Conservation (phyloP, 2,113 vertebrate genomes). For the Martes martes region DNA sequence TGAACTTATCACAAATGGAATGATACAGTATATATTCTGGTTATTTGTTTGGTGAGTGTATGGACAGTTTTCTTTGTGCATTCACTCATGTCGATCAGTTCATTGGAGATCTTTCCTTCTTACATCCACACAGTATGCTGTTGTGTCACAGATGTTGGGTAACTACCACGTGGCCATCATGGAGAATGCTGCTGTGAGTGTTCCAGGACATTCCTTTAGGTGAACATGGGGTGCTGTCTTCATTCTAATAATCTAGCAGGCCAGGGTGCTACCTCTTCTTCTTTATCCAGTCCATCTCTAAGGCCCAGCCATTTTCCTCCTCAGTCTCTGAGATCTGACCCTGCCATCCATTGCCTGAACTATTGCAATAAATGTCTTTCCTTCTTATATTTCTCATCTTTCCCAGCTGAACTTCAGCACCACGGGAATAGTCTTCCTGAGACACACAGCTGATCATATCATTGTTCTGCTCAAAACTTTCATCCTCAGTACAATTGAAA, state of each 20-base stretch:
- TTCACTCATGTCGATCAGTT: not conserved
- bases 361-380: not conserved
- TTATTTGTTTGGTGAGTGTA: not conserved
- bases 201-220: not conserved
- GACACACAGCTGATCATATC: not conserved
- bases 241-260: not conserved
- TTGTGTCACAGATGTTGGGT: not conserved
- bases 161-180: not conserved
- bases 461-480: not conserved
- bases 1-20: not conserved
- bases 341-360: not conserved
- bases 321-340: not conserved
- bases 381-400: not conserved
- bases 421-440: not conserved
- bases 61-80: not conserved
- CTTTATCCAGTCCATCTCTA: not conserved
- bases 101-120: not conserved
- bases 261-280: not conserved
- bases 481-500: not conserved
- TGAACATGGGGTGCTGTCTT: not conserved
- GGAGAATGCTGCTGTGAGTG: not conserved
- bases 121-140: rapidly evolving
- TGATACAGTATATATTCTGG: not conserved
- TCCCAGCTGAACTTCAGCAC: not conserved
- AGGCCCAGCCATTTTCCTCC: not conserved